These are phyloP conservation scores for Psittacula cyanocephala DNA, from an alignment of 2,113 vertebrate species.

Conservation along the genomic window DNA sequence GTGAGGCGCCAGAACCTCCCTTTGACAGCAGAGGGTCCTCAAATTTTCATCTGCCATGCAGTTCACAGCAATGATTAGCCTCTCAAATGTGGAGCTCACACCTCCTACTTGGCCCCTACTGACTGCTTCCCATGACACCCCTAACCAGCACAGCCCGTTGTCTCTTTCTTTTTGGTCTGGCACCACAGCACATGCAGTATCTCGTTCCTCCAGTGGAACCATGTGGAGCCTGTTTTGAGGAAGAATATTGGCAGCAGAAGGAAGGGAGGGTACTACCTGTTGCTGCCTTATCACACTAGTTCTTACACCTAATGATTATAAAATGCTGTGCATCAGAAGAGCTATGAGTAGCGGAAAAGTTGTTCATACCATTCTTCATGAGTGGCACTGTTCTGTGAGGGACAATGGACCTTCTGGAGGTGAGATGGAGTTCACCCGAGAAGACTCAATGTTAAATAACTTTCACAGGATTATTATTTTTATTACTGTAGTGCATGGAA, in stretches of 20 bases:
- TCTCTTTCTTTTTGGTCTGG: neutral
- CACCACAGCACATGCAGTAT: neutral
- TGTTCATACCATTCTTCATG: neutral
- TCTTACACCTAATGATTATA: neutral
- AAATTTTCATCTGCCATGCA: neutral
- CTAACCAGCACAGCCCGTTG: neutral
- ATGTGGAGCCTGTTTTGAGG: neutral
- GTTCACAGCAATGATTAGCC: neutral
- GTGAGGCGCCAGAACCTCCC: neutral
- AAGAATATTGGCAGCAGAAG: neutral
- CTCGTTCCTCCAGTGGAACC: neutral
- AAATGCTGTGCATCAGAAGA: neutral
- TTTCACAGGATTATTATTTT: conserved; percentile 6
- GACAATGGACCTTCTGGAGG: neutral
- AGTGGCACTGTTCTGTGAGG: neutral
- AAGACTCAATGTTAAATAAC: neutral
- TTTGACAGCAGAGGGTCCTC: neutral
- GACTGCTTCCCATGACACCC: neutral
- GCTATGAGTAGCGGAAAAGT: neutral
- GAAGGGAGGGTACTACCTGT: neutral
- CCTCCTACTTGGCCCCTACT: neutral
- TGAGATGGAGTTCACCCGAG: neutral
- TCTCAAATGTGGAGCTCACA: neutral
- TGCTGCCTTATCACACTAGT: neutral
- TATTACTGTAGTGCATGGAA: conserved; percentile 3